phyloP scores from a whole-genome alignment of 2,797 vertebrate species.

The Melanotaenia parkinsoni region DNA sequence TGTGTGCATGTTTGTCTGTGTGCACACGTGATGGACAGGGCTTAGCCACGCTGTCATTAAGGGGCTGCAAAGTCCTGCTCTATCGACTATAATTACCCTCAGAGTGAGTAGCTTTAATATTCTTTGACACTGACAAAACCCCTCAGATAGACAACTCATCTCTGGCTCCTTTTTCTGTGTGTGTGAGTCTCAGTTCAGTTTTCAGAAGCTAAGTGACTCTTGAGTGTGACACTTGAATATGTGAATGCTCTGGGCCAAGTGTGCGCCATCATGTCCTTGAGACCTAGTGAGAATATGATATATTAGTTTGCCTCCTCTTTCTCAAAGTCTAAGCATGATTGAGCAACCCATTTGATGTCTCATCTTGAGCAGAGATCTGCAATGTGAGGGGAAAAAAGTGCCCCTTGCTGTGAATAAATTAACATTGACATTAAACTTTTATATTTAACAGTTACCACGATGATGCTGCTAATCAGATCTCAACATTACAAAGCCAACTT shows the following conservation, averaged over 20 bases:
- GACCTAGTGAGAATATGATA: constrained; percentile 52
- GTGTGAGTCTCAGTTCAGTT: constrained; percentile 60
- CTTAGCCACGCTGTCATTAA: constrained; percentile 77
- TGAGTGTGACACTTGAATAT: constrained; percentile 54
- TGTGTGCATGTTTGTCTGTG: constrained; percentile 64
- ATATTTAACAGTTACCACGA: background rate
- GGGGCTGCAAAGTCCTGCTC: constrained; percentile 70
- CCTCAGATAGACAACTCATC: constrained; percentile 76
- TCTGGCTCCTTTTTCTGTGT: constrained; percentile 51
- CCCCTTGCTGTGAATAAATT: background rate
- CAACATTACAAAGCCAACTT: background rate
- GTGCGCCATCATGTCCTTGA: constrained; percentile 75
- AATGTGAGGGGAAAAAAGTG: background rate
- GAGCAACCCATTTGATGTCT: constrained; percentile 33
- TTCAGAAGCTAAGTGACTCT: constrained; percentile 69
- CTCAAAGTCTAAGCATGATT: constrained; percentile 40
- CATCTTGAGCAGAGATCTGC: constrained; percentile 7
- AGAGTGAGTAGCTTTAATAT: constrained; percentile 79
- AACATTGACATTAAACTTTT: background rate
- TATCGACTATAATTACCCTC: constrained; percentile 79
- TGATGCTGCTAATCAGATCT: background rate
- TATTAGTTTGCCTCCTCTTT: constrained; percentile 55
- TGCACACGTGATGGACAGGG: constrained; percentile 76
- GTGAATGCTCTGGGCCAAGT: constrained; percentile 54
- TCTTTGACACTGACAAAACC: constrained; percentile 71